Evolutionary conservation across 2,888 invertebrate species (phyloP), one percentile per base, ranked within the genome.

Genomic region (Epistrophella euchroma): DNA sequence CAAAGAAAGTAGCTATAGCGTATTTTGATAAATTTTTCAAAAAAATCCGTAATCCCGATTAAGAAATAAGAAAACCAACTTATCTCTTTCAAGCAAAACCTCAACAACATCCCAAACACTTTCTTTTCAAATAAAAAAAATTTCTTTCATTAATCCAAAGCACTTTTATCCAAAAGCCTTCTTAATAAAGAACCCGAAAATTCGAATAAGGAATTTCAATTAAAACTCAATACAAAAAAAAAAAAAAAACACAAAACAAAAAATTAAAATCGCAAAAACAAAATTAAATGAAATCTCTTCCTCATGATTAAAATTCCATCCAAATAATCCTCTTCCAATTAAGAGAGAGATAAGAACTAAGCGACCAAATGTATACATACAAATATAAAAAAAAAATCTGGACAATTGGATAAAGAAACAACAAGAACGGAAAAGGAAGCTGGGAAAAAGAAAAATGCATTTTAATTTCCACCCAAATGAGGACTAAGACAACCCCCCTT

Each of bases 221-320:
- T 86, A 86, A 86, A 71, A 71, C 73, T 76, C 82, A 86, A 81
- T 73, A 37, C 19, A 28, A 4, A 28, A 28, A 28, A 28, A 28
- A 28, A 28, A 28, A 28, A 28, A 28, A 28, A 28, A 28, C 4
- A 37, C 37, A 66, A 32, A 17, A 64, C 2, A 45, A 40, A 40
- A 28, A 40, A 66, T 19, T 37, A 47, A 22, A 60, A 9, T 25
- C 19, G 35, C 11, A 52, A 40, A 77, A 43, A 58, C 40, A 56
- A 74, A 74, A 78, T 72, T 76, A 77, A 81, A 62, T 35, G 50
- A 75, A 79, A 84, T 84, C 75, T 80, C 75, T 74, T 77, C 43
- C n/a, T 50, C 78, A 78, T 86, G 82, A 86, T 86, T 86, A 86
- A 86, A 86, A 86, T 86, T 86, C 86, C 82, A 78, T 86, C 82